These are phyloP conservation scores for Psephotus haematonotus DNA, from an alignment of 2,113 vertebrate genomes.

Conservation along the genomic window DNA sequence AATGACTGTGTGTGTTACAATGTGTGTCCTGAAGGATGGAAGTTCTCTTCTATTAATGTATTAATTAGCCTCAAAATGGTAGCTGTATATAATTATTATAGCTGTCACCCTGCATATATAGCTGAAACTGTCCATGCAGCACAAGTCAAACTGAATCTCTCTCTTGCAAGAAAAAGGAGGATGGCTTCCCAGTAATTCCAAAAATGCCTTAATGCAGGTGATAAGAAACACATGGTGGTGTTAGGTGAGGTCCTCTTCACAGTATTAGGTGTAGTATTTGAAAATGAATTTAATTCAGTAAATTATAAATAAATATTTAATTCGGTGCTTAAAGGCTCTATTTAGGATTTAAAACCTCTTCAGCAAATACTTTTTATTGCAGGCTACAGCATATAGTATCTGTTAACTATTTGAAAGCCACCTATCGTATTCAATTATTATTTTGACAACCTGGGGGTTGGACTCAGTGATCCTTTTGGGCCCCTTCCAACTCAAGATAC, in stretches of 20 bases:
- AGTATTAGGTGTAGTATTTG: background rate
- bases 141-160: background rate
- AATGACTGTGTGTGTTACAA: background rate
- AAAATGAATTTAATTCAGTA: background rate
- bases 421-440: background rate
- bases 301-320: background rate
- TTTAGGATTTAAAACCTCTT: background rate
- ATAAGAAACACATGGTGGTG: background rate
- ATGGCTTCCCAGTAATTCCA: background rate
- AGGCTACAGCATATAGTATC: background rate
- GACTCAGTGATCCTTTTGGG: accelerated
- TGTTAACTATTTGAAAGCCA: background rate
- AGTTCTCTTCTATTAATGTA: background rate
- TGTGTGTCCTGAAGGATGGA: background rate
- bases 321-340: background rate
- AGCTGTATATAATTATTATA: background rate
- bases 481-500: background rate
- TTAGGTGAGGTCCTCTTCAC: background rate
- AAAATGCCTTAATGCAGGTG: background rate
- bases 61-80: background rate
- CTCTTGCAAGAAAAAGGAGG: background rate
- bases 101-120: background rate
- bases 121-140: background rate
- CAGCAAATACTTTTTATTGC: background rate
- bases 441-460: background rate